Evolutionary conservation across 2,888 invertebrate genomes (phyloP), one percentile per base, ranked within the genome.

Genomic region (Tinea pellionella): DNA sequence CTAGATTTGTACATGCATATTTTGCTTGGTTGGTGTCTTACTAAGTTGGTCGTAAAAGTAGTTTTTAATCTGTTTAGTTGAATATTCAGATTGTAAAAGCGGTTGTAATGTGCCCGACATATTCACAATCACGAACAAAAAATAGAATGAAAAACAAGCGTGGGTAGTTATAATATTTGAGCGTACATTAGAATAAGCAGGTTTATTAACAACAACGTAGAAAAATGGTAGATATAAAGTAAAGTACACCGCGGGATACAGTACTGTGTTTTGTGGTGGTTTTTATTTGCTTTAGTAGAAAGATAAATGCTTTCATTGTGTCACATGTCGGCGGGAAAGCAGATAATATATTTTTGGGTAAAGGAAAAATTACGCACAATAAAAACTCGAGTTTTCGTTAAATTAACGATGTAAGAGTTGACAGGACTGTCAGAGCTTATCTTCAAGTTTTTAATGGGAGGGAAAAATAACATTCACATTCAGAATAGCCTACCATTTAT

Each of bases 361-460:
- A 59, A 59, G 61, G 57, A 62, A 62, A 80, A 79, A 80, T 77
- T 77, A 71, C 74, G 67, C 66, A 76, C 77, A 78, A 79, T 79
- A 82, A 83, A 84, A 85, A 81, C 73, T 77, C 72, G 79, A 80
- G 68, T 71, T 75, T 69, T 69, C 68, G 68, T 69, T 65, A 80
- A 82, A 85, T 85, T 84, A 84, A 84, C 83, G 83, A 84, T 78
- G 80, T 81, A 74, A 69, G 75, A 77, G 82, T 80, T 79, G 84
- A 83, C 83, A 80, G 82, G 64, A 64, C 66, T 69, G 67, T 68
- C 69, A 70, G 68, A 69, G 78, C 80, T 83, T 83, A 84, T 84
- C 83, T 82, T 67, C 67, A 67, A 67, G 66, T 69, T 74, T 74
- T 78, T 80, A 81, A 78, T 77, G 79, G 74, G 65, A 65, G 66